Base-by-base conservation (phyloP, 1,140 invertebrate species). In the Phthorimaea operculella region DNA sequence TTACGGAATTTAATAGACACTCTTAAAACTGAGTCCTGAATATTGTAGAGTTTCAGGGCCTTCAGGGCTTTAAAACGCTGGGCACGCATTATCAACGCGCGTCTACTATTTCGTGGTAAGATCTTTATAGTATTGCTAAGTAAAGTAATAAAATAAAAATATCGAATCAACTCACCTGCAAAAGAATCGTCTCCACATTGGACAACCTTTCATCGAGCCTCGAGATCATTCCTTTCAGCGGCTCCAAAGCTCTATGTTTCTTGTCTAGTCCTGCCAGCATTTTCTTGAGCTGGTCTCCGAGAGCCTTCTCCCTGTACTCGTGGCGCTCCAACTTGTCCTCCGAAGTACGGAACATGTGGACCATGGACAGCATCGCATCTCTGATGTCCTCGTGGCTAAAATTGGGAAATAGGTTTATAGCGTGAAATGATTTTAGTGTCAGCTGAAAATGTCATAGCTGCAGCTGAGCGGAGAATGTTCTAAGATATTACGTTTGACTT, bases 261-360 rank as follows among this genome's bases (percentile, higher is more conserved):
- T 93, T 94, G 45, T 93, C 92, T n/a, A 96, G 74, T 0, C 87
- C 74, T 0, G 85, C 72, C 33, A 96, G 74, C 1, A 89, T 89
- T 75, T 92, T 93, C 80, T 94, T 95, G 6, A 94, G 66, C 54
- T 93, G 88, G 53, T 95, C 93, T 1, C 92, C 93, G 1, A 94
- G 76, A 7, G 92, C 90, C 42, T 92, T 89, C 72, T 95, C 94
- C 12, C 94, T 85, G 54, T 88, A 90, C 74, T 96, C 94, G 74
- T 96, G 94, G 18, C 94, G 83, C 68, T 95, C 94, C 58, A 96
- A 74, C 79, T 96, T 96, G 67, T 93, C 92, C 47, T 93, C 93
- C 55, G 92, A 90, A 17, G 90, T 89, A 17, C 92, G 87, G 78
- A 94, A 90, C 76, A 94, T 91, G 73, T 94, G 91, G 47, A 95